Conservation (phyloP, 2,113 vertebrate genomes). For the Telmatochromis sp. region DNA sequence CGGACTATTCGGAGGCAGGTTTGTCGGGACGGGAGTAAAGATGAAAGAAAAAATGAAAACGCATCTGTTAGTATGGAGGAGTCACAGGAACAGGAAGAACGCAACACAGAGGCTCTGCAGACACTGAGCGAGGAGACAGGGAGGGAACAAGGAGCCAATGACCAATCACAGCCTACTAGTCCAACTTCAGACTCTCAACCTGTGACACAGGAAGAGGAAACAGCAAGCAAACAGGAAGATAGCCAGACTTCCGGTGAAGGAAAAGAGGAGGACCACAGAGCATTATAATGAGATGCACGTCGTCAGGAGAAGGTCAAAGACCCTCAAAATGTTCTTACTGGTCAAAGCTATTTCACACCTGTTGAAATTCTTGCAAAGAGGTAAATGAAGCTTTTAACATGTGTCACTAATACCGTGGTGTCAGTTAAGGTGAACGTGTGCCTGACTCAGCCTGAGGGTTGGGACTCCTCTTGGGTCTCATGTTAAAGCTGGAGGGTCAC, state of each 20-base stretch:
- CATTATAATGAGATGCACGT: not conserved
- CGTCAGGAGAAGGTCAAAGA: not conserved
- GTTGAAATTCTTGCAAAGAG: not conserved
- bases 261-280: not conserved
- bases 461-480: not conserved
- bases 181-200: not conserved
- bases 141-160: not conserved
- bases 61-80: not conserved
- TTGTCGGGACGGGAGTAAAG: not conserved
- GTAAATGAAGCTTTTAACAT: not conserved
- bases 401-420: not conserved
- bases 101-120: not conserved
- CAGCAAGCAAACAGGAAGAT: not conserved
- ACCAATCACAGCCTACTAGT: not conserved
- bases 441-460: not conserved
- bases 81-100: not conserved
- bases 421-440: not conserved
- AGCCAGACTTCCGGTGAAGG: not conserved
- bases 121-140: slow-evolving; percentile 8
- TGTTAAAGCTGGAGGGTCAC: not conserved
- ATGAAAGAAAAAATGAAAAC: not conserved
- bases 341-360: not conserved
- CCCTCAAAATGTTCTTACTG: not conserved
- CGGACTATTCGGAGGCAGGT: slow-evolving; percentile 51
- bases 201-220: not conserved